phyloP scores from a whole-genome alignment of 2,888 invertebrate species.

The Helleia helle region DNA sequence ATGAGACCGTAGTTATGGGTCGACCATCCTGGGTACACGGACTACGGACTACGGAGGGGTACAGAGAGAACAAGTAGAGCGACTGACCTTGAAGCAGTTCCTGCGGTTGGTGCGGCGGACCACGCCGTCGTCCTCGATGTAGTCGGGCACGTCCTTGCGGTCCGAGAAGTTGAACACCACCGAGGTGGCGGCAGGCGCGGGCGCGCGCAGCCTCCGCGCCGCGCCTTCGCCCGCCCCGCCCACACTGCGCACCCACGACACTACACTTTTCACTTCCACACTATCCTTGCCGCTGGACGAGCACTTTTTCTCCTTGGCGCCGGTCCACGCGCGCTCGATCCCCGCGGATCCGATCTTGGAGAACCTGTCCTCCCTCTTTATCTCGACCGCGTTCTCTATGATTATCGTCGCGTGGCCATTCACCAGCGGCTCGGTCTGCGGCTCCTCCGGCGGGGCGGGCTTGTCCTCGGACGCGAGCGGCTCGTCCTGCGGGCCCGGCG shows the following conservation, averaged over 20 bases:
- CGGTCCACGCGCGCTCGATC: constrained; percentile 32
- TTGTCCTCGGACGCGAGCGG: constrained; percentile 20
- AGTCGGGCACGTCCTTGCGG: constrained; percentile 90
- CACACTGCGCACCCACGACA: constrained; percentile 18
- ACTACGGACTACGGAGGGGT: too few species aligned
- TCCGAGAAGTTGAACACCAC: constrained; percentile 92
- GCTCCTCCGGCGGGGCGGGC: constrained; percentile 17
- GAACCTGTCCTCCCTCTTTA: constrained; percentile 20
- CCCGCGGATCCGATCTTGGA: constrained; percentile 41
- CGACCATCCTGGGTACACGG: too few species aligned
- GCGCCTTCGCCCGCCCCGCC: constrained; percentile 23
- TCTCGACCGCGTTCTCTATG: constrained; percentile 17
- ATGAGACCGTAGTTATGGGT: too few species aligned
- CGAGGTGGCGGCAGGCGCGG: constrained; percentile 73
- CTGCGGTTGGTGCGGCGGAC: constrained; percentile 78
- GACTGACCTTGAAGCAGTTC: constrained; percentile 82
- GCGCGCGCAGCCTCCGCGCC: constrained; percentile 30
- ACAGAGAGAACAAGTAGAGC: too few species aligned
- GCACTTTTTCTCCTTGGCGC: constrained; percentile 31
- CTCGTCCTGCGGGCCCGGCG: constrained; percentile 17
- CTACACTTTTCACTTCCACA: constrained; percentile 21
- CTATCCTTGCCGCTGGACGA: constrained; percentile 25
- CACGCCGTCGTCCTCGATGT: constrained; percentile 91
- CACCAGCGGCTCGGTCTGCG: constrained; percentile 19
- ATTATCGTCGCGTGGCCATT: constrained; percentile 28